phyloP scores from a whole-genome alignment of 2,113 vertebrate species.

The Amia ocellicauda region DNA sequence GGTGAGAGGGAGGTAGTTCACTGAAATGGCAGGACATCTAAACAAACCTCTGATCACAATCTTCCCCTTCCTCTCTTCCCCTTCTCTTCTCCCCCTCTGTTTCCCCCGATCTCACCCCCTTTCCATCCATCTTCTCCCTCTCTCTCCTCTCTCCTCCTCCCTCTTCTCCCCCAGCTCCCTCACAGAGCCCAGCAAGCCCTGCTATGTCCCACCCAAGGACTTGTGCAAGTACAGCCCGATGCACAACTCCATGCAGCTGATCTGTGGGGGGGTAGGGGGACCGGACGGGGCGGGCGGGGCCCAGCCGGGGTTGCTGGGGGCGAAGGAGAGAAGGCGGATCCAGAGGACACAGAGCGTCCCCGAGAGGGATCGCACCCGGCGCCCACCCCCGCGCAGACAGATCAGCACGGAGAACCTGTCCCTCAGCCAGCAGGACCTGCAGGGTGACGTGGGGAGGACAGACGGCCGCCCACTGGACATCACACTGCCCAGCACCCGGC shows the following conservation, averaged over 20 bases:
- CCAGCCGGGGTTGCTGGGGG: too few species aligned
- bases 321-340: slow-evolving; percentile 57
- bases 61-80: too few species aligned
- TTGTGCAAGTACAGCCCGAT: slow-evolving; percentile 76
- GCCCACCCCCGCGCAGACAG: slow-evolving; percentile 43
- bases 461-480: neutral
- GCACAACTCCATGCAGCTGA: slow-evolving; percentile 64
- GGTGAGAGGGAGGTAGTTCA: neutral
- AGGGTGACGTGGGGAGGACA: neutral
- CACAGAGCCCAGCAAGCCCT: slow-evolving; percentile 58
- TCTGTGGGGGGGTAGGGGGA: too few species aligned
- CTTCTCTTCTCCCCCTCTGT: neutral
- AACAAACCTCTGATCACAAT: too few species aligned
- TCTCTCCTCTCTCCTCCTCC: neutral
- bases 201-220: slow-evolving; percentile 73
- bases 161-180: slow-evolving; percentile 40
- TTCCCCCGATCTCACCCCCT: neutral
- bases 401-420: slow-evolving; percentile 44
- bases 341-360: slow-evolving; percentile 84
- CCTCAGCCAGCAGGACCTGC: neutral
- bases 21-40: too few species aligned
- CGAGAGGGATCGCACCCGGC: slow-evolving; percentile 45
- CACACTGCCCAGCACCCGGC: too few species aligned
- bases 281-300: neutral
- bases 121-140: neutral